Base-by-base conservation (phyloP, 2,888 invertebrate genomes). In the Vandiemenella viatica region DNA sequence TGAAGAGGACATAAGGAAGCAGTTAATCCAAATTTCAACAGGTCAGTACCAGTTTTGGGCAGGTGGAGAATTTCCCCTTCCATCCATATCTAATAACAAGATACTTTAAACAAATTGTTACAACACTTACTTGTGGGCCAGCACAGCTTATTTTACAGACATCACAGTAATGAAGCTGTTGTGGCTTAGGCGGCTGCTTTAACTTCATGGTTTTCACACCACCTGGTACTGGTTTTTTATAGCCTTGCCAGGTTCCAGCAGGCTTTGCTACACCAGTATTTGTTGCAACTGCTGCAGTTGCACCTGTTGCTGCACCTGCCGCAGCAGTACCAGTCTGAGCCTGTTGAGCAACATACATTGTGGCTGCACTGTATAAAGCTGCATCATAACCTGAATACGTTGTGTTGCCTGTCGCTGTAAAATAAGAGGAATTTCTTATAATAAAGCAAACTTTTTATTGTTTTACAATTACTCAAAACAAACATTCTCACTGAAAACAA, bases 71-170 rank as follows among this genome's bases (percentile, higher is more conserved):
- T n/a, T n/a, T n/a, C n/a, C n/a, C n/a, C n/a, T n/a, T n/a, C n/a
- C n/a, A n/a, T n/a, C n/a, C n/a, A n/a, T n/a, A n/a, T n/a, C n/a
- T n/a, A n/a, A n/a, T n/a, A n/a, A n/a, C n/a, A n/a, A n/a, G n/a
- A n/a, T n/a, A 2, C 10, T 32, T 4, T 32, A 13, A 3, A 2
- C 5, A 32, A 4, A 3, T 20, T 19, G n/a, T n/a, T 53, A 40
- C 54, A 52, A n/a, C 32, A 45, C 51, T 54, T 55, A 80, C 80
- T 75, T 89, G 89, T 4, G 90, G 90, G 0, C 92, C 92, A 55
- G 91, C 92, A 68, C 92, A 96, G 62, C 93, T 95, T 62, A 97
- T 96, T 69, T 97, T 96, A 70, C 98, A 98, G 13, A 96, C 92
- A 67, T 98, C 96, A 66, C 97, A 98, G 69, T 96, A 98, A 68